phyloP scores from a whole-genome alignment of 2,888 invertebrate species.

The Sphaerophoria taeniata region DNA sequence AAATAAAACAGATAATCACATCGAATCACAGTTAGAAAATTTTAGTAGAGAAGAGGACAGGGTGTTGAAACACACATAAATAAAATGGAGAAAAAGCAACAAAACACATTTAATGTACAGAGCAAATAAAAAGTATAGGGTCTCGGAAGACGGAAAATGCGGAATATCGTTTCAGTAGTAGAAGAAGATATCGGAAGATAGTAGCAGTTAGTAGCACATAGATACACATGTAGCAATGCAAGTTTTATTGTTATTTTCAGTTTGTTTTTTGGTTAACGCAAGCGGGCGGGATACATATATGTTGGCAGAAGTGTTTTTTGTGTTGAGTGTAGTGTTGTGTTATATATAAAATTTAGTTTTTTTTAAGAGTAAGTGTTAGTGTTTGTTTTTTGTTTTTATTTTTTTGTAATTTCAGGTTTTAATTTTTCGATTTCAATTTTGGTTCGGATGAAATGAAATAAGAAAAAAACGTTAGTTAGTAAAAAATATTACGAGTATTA shows the following conservation, averaged over 20 bases:
- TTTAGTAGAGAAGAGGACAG: neutral
- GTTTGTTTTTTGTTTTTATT: constrained; percentile 23
- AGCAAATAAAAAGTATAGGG: neutral
- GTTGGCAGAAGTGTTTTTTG: constrained; percentile 15
- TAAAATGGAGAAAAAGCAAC: neutral
- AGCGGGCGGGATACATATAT: constrained; percentile 63
- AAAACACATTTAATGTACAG: neutral
- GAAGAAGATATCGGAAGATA: constrained; percentile 26
- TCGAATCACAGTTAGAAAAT: constrained; percentile 34
- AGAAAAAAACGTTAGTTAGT: constrained; percentile 61
- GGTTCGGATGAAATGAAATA: constrained; percentile 68
- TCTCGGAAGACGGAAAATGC: neutral
- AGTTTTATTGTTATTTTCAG: neutral
- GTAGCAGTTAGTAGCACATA: constrained; percentile 39
- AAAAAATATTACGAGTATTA: constrained; percentile 55
- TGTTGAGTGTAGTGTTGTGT: constrained; percentile 65
- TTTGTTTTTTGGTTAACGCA: constrained; percentile 48
- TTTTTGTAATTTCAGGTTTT: neutral
- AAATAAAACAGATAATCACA: constrained; percentile 29
- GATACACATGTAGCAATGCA: constrained; percentile 55
- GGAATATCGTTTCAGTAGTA: neutral
- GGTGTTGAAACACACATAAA: neutral
- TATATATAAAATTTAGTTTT: constrained; percentile 38
- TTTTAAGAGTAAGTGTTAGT: constrained; percentile 39
- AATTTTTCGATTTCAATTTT: constrained; percentile 23